phyloP scores from a whole-genome alignment of 2,888 invertebrate species.

The Leptopilina syphax region DNA sequence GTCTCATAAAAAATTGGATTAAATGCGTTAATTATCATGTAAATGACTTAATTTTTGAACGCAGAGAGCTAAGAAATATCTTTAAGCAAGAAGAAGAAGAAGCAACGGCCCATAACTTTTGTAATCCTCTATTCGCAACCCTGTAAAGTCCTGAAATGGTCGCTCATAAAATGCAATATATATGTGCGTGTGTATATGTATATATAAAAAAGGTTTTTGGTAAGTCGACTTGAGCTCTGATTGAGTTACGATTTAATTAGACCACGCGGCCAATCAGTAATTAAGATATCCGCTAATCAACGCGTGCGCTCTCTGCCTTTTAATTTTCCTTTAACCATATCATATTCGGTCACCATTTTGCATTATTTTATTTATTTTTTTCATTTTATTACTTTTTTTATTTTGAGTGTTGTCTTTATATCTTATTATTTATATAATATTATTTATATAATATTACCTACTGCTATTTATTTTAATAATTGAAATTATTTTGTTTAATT shows the following conservation, averaged over 20 bases:
- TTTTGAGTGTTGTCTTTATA: too few species aligned
- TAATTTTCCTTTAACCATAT: constrained; percentile 29
- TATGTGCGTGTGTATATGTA: too few species aligned
- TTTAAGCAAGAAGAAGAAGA: constrained; percentile 2
- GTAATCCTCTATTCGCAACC: constrained; percentile 14
- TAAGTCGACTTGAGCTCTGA: constrained; percentile 60
- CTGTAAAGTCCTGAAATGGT: constrained; percentile 53
- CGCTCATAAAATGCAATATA: constrained; percentile 57
- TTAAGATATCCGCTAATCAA: constrained; percentile 75
- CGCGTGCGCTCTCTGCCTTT: constrained; percentile 52
- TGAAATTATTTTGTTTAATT: too few species aligned
- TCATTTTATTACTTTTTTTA: too few species aligned
- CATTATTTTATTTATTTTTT: constrained; percentile 10
- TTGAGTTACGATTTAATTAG: constrained; percentile 76
- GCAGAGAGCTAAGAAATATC: background rate
- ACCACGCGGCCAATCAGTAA: constrained; percentile 72
- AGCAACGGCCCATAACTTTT: constrained; percentile 11
- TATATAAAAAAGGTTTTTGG: constrained; percentile 44
- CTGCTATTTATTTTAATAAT: too few species aligned
- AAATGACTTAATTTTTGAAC: constrained; percentile 27
- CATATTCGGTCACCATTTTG: constrained; percentile 38
- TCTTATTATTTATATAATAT: too few species aligned
- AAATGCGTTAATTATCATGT: constrained; percentile 28
- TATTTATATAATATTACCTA: too few species aligned
- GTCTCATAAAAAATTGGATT: constrained; percentile 17